Base-by-base conservation (phyloP, 2,797 vertebrate species). In the Arnoldichthys spilopterus region DNA sequence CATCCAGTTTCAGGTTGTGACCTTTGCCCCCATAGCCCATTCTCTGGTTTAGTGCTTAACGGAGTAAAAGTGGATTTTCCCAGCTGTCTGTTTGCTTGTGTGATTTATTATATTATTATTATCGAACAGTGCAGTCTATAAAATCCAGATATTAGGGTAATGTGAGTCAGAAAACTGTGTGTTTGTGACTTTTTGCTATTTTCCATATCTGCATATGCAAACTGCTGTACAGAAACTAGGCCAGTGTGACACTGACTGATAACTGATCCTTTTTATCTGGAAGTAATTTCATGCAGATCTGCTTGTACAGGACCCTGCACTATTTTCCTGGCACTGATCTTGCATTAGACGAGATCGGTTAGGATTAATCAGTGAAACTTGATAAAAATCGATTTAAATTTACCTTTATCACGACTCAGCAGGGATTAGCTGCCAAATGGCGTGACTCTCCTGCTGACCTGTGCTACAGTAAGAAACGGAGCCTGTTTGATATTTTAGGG, bases 211-310 rank as follows among this genome's bases (percentile, higher is more conserved):
- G 40, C 15, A 67, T 59, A 43, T 45, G 12, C 43, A 45, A 2
- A 22, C 26, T 53, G 43, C 2, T 5, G 43, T 69, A 26, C 62
- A 77, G 77, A 76, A 79, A 76, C 61, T 72, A 54, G 77, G 73
- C 13, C 77, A 69, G 53, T 47, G 61, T 61, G 32, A 22, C 45
- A 22, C 24, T 51, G 49, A 40, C 30, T 11, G n/a, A 56, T 43
- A 49, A 69, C 18, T 49, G 37, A 28, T 22, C 11, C 22, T 40
- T 54, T 51, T 56, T 15, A 26, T 67, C 16, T 26, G 28, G 77
- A 54, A 47, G 30, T 54, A 61, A 16, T 67, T 67, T 64, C 62
- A 12, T 45, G n/a, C 40, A 2, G 12, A 26, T 16, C 22, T 6
- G 15, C 13, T 26, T 8, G 43, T 56, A 12, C 2, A 49, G 47